phyloP scores from a whole-genome alignment of 2,113 vertebrate species.

The Pampusana beccarii region DNA sequence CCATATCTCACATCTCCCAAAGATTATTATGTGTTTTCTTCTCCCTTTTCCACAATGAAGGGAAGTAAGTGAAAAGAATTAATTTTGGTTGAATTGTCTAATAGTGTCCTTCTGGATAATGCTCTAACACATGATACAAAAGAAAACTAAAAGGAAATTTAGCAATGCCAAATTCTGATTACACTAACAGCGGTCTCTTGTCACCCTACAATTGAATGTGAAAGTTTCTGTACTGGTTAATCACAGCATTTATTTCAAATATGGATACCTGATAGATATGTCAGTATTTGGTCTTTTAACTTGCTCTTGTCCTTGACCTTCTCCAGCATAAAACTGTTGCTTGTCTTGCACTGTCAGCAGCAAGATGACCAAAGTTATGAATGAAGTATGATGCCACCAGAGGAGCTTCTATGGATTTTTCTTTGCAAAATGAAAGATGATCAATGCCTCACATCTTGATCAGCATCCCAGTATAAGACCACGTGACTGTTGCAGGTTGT shows the following conservation, averaged over 20 bases:
- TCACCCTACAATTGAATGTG: background rate
- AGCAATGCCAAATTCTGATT: background rate
- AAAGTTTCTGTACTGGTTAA: background rate
- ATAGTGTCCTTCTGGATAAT: background rate
- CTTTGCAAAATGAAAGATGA: background rate
- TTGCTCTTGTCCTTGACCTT: background rate
- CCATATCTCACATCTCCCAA: background rate
- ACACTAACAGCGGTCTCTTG: background rate
- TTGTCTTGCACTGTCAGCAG: background rate
- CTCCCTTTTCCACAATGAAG: background rate
- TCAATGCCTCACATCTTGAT: background rate
- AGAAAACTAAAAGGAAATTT: background rate
- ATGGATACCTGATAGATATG: background rate
- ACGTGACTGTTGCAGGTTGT: background rate
- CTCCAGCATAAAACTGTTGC: background rate
- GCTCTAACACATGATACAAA: background rate
- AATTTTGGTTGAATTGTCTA: background rate
- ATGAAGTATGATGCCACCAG: background rate
- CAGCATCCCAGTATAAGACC: background rate
- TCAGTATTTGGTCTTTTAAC: slow-evolving; percentile 1
- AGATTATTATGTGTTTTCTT: background rate
- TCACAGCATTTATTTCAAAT: background rate
- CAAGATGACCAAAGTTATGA: background rate
- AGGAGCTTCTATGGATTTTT: background rate
- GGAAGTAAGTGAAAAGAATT: background rate